phyloP scores from a whole-genome alignment of 2,888 invertebrate genomes.

The Pyrrhopygopsis socrates region DNA sequence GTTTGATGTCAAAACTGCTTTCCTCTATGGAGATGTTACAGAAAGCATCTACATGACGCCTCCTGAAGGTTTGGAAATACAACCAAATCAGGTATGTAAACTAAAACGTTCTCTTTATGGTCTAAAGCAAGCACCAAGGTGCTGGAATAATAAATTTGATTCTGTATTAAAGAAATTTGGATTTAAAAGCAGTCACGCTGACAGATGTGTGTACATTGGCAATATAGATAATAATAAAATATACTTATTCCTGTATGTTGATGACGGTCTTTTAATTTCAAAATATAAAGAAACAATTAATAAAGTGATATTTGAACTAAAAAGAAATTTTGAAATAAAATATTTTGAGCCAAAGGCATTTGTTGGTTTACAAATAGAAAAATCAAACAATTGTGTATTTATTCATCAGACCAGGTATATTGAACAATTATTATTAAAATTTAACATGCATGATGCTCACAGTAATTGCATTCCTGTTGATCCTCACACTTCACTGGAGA shows the following conservation, averaged over 20 bases:
- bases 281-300: background rate
- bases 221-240: slow-evolving; percentile 43
- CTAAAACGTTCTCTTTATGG: slow-evolving; percentile 73
- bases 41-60: slow-evolving; percentile 77
- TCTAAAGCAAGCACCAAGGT: slow-evolving; percentile 78
- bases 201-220: slow-evolving; percentile 75
- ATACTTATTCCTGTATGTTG: slow-evolving; percentile 55
- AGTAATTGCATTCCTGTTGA: slow-evolving; percentile 46
- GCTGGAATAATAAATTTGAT: slow-evolving; percentile 80
- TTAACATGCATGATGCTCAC: slow-evolving; percentile 53
- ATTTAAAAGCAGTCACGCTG: slow-evolving; percentile 54
- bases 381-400: slow-evolving; percentile 30
- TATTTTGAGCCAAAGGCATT: slow-evolving; percentile 21
- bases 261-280: slow-evolving; percentile 71
- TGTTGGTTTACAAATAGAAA: slow-evolving; percentile 68
- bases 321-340: slow-evolving; percentile 55
- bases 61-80: slow-evolving; percentile 73
- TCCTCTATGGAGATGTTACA: slow-evolving; percentile 36
- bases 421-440: slow-evolving; percentile 51
- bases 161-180: slow-evolving; percentile 44
- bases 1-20: slow-evolving; percentile 50
- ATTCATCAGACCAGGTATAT: slow-evolving; percentile 62
- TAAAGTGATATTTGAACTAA: slow-evolving; percentile 44
- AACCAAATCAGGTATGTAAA: slow-evolving; percentile 63
- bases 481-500: slow-evolving; percentile 34